These are phyloP conservation scores for Cheirogaleus major DNA, from an alignment of 2,797 vertebrate genomes.

Conservation along the genomic window DNA sequence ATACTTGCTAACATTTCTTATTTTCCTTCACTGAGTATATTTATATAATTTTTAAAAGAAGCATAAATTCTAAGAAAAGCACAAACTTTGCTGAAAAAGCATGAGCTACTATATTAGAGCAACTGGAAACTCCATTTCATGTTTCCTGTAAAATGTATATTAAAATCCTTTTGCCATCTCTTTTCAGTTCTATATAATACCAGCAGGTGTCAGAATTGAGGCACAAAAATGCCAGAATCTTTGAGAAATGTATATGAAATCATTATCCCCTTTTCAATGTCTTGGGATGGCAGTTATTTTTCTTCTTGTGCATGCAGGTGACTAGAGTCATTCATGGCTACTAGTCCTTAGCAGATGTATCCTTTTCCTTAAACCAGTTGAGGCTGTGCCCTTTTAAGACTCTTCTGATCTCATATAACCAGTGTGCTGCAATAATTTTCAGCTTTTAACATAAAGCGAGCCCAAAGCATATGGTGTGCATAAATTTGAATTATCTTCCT, in stretches of 20 bases:
- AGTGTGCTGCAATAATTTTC: constrained; percentile 26
- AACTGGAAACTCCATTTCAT: background rate
- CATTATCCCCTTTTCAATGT: background rate
- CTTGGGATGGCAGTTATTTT: constrained; percentile 9
- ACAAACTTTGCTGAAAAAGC: background rate
- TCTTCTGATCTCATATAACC: constrained; percentile 27
- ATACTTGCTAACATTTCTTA: background rate
- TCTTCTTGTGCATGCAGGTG: background rate
- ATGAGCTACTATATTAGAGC: background rate
- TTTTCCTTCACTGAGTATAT: background rate
- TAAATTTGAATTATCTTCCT: constrained; percentile 40
- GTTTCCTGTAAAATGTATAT: background rate
- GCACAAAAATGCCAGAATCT: background rate
- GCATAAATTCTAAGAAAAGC: background rate
- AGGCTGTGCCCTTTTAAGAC: background rate
- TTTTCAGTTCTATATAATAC: background rate
- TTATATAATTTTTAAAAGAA: background rate
- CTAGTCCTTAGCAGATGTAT: background rate
- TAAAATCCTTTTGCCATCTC: background rate
- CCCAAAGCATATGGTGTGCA: background rate
- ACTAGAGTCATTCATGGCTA: background rate
- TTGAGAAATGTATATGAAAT: background rate
- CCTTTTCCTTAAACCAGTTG: background rate
- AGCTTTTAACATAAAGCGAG: background rate
- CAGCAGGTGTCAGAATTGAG: constrained; percentile 76